Conservation (phyloP, 2,888 invertebrate genomes). For the Epicampocera succincta region DNA sequence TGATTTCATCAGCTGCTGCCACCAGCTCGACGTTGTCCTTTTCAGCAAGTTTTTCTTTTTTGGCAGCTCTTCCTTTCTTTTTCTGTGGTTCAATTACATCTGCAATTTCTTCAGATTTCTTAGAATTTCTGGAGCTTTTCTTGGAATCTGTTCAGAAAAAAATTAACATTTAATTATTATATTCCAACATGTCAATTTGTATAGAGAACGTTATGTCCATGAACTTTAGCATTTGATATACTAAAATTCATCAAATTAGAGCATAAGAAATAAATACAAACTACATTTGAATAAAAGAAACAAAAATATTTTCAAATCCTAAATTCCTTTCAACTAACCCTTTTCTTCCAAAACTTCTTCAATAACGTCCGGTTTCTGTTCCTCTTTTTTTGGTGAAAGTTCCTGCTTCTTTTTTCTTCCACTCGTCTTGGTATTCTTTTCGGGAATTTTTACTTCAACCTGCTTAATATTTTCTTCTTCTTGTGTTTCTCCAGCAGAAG, state of each 20-base stretch:
- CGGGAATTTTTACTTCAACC: conserved; percentile 32
- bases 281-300: too few relatives aligned
- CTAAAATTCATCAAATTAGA: too few relatives aligned
- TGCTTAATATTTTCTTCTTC: conserved; percentile 49
- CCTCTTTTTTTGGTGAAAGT: conserved; percentile 47
- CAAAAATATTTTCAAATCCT: not conserved
- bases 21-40: not conserved
- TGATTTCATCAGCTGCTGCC: not conserved
- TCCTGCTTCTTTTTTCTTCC: conserved; percentile 63
- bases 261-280: too few relatives aligned
- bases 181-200: not conserved
- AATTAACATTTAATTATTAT: too few relatives aligned
- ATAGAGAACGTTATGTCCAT: not conserved
- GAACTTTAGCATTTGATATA: too few relatives aligned
- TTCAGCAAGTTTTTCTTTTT: conserved; percentile 65
- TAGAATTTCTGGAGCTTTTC: conserved; percentile 61
- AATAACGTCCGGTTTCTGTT: not conserved
- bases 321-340: conserved; percentile 3
- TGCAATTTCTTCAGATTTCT: conserved; percentile 59
- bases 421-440: conserved; percentile 5
- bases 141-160: conserved; percentile 19
- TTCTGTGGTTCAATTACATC: conserved; percentile 53
- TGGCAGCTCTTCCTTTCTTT: conserved; percentile 39
- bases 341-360: conserved; percentile 2
- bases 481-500: conserved; percentile 59